Evolutionary conservation across 2,888 invertebrate species (phyloP), one percentile per base, ranked within the genome.

Genomic region (Anorthoa munda): DNA sequence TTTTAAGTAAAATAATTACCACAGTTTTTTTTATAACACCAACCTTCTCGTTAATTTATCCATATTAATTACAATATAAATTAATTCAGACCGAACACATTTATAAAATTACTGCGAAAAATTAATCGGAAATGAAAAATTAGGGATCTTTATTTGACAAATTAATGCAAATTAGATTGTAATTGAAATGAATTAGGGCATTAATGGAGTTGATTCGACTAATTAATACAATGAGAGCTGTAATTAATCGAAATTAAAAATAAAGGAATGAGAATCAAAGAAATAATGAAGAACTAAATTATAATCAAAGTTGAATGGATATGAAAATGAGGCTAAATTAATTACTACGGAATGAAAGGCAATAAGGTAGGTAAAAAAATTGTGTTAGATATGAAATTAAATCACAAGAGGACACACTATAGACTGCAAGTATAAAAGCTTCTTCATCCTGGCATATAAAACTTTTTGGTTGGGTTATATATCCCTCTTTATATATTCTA

Each of bases 161-260:
- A 81, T 79, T 60, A 46, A 68, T 61, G 70, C 46, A 65, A 72
- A 79, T 81, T 75, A 81, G 50, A 68, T 68, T 75, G 53, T 59
- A 71, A 81, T 81, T 82, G 67, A 81, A 68, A 82, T 75, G 26
- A 81, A 82, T 82, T 75, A 68, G 70, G 21, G 53, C 68, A 75
- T 79, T 81, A 81, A 71, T 51, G 59, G 68, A 75, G 55, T 75
- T 59, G 59, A 82, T 75, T 55, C 23, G 31, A 53, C 46, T 55
- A 68, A 81, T 81, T 82, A 79, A 81, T 71, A 59, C 55, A 56
- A 50, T 51, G 70, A 75, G 71, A 53, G 46, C 15, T n/a, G 61
- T 82, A 79, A 81, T 81, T 82, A 79, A 75, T 74, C 53, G 58
- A 66, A 71, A 75, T 82, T 63, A 59, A 75, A 77, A 81, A 77